Conservation (phyloP, 2,113 vertebrate species). For the Sinocyclocheilus rhinocerous region DNA sequence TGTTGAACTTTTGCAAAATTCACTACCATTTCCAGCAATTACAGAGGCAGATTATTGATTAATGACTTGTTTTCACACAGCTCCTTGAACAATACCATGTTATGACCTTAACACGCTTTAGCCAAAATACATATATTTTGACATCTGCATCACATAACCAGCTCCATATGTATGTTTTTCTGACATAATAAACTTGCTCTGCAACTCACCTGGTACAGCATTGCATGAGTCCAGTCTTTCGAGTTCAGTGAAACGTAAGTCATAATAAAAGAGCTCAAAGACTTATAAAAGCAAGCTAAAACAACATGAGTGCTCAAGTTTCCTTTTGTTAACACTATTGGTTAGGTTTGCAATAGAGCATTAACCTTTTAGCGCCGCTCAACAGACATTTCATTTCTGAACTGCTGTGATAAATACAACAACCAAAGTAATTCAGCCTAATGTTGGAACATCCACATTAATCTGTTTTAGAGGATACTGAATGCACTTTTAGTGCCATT, state of each 20-base stretch:
- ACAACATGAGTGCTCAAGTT: not conserved
- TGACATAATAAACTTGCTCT: not conserved
- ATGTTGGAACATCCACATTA: not conserved
- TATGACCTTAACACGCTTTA: not conserved
- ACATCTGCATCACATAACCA: not conserved
- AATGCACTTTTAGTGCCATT: not conserved
- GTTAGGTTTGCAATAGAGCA: not conserved
- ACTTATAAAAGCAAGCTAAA: not conserved
- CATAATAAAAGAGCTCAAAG: not conserved
- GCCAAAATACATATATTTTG: not conserved
- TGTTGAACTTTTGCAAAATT: no score
- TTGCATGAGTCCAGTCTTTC: not conserved
- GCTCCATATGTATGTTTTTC: not conserved
- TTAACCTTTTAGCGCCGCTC: not conserved
- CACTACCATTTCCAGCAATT: no score
- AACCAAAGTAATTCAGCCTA: not conserved
- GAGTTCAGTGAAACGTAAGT: not conserved
- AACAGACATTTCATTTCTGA: not conserved
- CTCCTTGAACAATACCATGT: not conserved
- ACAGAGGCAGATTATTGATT: not conserved
- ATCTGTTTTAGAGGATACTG: not conserved
- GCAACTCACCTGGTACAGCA: not conserved
- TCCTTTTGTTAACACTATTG: not conserved
- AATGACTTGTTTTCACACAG: not conserved
- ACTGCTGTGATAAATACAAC: not conserved